These are phyloP conservation scores for Saccopteryx bilineata DNA, from an alignment of 2,113 vertebrate species.

Conservation along the genomic window DNA sequence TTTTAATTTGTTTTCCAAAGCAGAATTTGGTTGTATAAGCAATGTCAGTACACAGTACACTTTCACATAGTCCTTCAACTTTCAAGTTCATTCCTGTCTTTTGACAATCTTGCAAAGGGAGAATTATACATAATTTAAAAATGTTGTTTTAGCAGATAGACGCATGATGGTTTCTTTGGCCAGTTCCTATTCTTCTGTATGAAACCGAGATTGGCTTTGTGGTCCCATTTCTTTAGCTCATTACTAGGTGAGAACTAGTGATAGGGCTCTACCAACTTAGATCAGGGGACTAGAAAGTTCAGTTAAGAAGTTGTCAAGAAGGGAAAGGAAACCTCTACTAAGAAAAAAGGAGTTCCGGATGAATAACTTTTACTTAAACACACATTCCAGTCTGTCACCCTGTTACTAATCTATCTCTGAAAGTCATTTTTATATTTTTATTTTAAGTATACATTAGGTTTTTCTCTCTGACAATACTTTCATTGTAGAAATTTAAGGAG, in stretches of 20 bases:
- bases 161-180: neutral
- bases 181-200: neutral
- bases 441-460: constrained; percentile 16
- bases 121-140: neutral
- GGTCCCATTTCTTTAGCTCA: neutral
- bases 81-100: neutral
- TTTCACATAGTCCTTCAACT: constrained; percentile 19
- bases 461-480: neutral
- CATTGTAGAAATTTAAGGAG: constrained; percentile 1
- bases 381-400: neutral
- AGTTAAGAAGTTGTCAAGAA: constrained; percentile 1
- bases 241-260: neutral
- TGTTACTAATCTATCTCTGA: neutral
- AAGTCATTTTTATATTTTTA: constrained; percentile 11
- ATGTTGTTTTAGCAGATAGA: neutral
- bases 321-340: constrained; percentile 7
- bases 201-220: neutral
- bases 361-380: constrained; percentile 18
- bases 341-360: constrained; percentile 17
- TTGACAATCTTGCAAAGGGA: neutral
- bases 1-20: constrained; percentile 54
- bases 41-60: neutral
- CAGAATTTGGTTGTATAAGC: constrained; percentile 8
- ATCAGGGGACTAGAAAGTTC: neutral
- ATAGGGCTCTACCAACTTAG: too few species aligned